Evolutionary conservation across 2,113 vertebrate species (phyloP).

Genomic region (Noctilio leporinus): DNA sequence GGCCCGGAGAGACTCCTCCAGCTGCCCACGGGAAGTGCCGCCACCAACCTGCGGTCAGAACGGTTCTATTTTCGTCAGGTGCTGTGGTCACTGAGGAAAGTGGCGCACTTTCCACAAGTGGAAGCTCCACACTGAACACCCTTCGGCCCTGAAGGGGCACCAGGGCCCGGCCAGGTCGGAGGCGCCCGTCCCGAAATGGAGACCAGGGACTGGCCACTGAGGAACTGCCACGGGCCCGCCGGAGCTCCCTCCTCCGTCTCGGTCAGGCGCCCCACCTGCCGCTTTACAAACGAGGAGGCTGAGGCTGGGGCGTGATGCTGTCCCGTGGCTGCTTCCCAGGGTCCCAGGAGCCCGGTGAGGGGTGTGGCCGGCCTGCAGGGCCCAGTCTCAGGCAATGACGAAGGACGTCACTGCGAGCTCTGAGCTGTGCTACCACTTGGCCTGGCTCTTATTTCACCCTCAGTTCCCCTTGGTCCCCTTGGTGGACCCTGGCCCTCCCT

Average conservation of each 20-base stretch:
- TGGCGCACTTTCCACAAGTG: rapidly evolving
- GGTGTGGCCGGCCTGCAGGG: background rate
- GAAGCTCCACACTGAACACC: rapidly evolving
- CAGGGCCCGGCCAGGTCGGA: background rate
- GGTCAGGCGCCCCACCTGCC: background rate
- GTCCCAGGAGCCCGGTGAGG: background rate
- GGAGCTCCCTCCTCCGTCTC: rapidly evolving
- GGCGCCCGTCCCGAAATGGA: background rate
- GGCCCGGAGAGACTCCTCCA: too few species aligned
- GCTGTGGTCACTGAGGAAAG: background rate
- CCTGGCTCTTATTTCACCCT: background rate
- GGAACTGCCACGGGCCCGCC: background rate
- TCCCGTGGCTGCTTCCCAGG: rapidly evolving
- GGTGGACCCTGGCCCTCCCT: too few species aligned
- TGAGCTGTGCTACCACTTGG: rapidly evolving
- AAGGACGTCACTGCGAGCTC: background rate
- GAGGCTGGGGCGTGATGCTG: background rate
- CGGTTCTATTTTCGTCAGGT: background rate
- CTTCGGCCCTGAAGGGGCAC: rapidly evolving
- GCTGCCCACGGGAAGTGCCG: rapidly evolving
- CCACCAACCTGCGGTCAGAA: background rate
- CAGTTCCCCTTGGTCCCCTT: background rate
- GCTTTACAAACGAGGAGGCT: background rate
- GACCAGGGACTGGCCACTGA: background rate
- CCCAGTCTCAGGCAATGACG: rapidly evolving